These are phyloP conservation scores for Fratercula arctica DNA, from an alignment of 2,797 vertebrate genomes.

Conservation along the genomic window DNA sequence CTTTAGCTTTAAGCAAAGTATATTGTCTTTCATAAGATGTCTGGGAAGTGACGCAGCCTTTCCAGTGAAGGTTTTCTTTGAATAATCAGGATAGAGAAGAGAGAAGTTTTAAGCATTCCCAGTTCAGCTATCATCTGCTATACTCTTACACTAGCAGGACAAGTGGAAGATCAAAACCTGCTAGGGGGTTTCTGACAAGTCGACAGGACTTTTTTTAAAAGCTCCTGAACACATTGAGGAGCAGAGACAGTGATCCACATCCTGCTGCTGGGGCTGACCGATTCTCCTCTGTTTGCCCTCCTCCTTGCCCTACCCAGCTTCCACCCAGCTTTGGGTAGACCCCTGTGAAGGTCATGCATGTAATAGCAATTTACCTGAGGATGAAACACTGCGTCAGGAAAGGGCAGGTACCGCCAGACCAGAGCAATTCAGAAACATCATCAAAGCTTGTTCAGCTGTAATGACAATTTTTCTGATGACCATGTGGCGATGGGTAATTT, in stretches of 20 bases:
- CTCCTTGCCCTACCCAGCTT: not conserved
- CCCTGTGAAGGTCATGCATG: not conserved
- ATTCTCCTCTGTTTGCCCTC: not conserved
- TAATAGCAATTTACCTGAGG: not conserved
- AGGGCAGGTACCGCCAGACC: not conserved
- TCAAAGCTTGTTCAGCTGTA: not conserved
- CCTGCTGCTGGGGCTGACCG: not conserved
- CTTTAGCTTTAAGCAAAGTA: not conserved
- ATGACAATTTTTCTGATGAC: not conserved
- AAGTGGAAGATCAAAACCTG: not conserved
- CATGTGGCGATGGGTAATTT: not conserved
- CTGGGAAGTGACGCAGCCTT: not conserved
- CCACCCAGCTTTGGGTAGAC: not conserved
- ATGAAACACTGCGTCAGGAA: accelerated
- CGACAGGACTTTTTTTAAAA: not conserved
- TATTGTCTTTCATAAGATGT: not conserved
- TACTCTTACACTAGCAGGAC: not conserved
- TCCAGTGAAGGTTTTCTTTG: not conserved
- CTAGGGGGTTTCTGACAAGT: not conserved
- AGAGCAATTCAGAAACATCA: not conserved
- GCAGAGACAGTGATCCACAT: not conserved
- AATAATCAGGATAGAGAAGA: not conserved
- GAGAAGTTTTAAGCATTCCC: not conserved
- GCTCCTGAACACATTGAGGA: not conserved
- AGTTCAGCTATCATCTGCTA: not conserved